These are phyloP conservation scores for Halocynthia aurantium DNA, from an alignment of 23 tunicate genomes.

Conservation along the genomic window DNA sequence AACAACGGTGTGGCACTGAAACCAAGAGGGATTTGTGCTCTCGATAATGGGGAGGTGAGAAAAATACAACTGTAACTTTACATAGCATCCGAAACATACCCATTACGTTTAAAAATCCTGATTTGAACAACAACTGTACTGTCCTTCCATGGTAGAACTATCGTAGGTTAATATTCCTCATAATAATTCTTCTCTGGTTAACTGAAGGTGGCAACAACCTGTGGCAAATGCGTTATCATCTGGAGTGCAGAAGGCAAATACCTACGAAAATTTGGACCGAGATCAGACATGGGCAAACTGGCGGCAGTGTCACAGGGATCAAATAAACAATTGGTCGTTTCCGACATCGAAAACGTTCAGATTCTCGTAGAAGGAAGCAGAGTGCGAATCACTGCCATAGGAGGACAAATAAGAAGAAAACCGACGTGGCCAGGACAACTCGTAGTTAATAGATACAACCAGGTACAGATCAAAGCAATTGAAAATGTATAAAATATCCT, in stretches of 20 bases:
- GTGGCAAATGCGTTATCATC: conserved; percentile 52
- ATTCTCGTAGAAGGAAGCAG: conserved; percentile 25
- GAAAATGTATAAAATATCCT: background rate
- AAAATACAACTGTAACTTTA: conserved; percentile 1
- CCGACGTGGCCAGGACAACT: conserved; percentile 65
- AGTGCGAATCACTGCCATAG: conserved; percentile 25
- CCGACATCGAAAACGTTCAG: conserved; percentile 44
- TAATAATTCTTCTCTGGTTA: no score
- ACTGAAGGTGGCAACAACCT: conserved; percentile 39
- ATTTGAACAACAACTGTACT: no score
- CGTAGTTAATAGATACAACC: conserved; percentile 45
- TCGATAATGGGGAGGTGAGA: conserved; percentile 32
- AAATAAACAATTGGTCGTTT: conserved; percentile 24
- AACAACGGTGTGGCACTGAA: conserved; percentile 43
- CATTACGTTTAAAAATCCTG: no score
- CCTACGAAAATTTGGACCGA: conserved; percentile 45
- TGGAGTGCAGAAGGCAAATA: conserved; percentile 48
- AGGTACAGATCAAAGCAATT: conserved; percentile 19
- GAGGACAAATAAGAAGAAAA: conserved; percentile 27
- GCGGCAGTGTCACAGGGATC: conserved; percentile 46
- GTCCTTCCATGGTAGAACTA: no score
- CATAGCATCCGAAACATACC: background rate
- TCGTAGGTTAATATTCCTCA: no score
- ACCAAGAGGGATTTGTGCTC: conserved; percentile 37
- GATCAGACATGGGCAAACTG: conserved; percentile 47